Evolutionary conservation across 2,113 vertebrate genomes (phyloP).

Genomic region (Leucopternis melanops): DNA sequence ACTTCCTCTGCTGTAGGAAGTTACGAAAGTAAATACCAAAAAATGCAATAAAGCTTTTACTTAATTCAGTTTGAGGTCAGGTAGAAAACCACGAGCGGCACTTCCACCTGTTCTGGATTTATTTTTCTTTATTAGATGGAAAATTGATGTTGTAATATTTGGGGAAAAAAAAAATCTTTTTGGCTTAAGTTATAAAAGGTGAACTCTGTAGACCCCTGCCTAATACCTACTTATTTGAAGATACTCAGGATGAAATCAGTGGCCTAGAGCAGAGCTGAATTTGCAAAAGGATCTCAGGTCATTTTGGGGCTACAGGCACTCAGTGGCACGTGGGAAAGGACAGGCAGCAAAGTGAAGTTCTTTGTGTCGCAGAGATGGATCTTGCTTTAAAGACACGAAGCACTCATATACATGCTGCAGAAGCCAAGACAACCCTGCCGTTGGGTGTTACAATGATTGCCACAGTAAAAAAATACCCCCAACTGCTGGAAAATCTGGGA

Average conservation of each 20-base stretch:
- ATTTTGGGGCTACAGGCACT: background rate
- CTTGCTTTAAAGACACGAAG: background rate
- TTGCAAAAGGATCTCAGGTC: background rate
- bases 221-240: background rate
- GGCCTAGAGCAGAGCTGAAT: background rate
- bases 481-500: no score
- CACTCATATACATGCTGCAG: fast-evolving
- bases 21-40: background rate
- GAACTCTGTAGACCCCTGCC: background rate
- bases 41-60: background rate
- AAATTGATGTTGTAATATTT: background rate
- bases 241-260: background rate
- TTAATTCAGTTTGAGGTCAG: background rate
- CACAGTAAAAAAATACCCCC: no score
- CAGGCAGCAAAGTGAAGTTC: background rate
- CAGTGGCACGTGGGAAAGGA: background rate
- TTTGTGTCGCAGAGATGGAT: background rate
- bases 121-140: background rate
- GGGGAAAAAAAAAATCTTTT: background rate
- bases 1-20: background rate
- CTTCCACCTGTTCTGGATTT: background rate
- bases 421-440: background rate
- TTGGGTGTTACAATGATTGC: no score
- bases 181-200: background rate
- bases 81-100: background rate